phyloP scores from a whole-genome alignment of 2,113 vertebrate genomes.

The Ptyas mucosa region DNA sequence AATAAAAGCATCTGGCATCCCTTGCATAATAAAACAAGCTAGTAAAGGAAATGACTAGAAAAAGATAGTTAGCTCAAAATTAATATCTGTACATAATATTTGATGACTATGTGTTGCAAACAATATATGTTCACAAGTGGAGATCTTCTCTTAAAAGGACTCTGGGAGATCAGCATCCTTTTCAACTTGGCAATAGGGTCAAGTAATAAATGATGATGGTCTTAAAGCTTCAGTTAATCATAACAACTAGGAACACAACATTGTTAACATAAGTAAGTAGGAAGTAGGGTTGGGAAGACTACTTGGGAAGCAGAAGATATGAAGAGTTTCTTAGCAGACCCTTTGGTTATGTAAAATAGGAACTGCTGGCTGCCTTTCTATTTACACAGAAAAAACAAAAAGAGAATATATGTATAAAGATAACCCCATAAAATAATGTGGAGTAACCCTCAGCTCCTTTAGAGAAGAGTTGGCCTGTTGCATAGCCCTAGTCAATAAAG shows the following conservation, averaged over 20 bases:
- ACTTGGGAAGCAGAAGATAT: background rate
- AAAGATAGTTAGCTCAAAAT: background rate
- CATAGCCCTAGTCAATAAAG: conserved; percentile 1
- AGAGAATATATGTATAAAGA: background rate
- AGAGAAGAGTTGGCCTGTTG: conserved; percentile 9
- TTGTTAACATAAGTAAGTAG: background rate
- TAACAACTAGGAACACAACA: background rate
- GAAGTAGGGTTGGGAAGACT: background rate
- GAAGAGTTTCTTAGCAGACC: background rate
- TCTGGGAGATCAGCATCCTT: background rate
- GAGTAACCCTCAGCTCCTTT: background rate
- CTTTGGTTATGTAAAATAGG: background rate
- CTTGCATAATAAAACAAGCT: background rate
- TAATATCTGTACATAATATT: background rate
- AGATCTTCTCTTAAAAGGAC: too few relatives aligned
- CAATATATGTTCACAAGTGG: background rate
- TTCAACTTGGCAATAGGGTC: background rate
- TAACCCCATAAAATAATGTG: background rate
- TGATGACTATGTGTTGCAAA: background rate
- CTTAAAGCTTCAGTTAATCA: background rate
- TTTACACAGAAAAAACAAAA: background rate
- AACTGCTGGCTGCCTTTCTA: background rate
- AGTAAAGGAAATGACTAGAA: background rate
- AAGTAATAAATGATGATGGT: background rate
- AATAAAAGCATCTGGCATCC: background rate